Conservation (phyloP, 2,797 vertebrate species). For the Melopsittacus undulatus region DNA sequence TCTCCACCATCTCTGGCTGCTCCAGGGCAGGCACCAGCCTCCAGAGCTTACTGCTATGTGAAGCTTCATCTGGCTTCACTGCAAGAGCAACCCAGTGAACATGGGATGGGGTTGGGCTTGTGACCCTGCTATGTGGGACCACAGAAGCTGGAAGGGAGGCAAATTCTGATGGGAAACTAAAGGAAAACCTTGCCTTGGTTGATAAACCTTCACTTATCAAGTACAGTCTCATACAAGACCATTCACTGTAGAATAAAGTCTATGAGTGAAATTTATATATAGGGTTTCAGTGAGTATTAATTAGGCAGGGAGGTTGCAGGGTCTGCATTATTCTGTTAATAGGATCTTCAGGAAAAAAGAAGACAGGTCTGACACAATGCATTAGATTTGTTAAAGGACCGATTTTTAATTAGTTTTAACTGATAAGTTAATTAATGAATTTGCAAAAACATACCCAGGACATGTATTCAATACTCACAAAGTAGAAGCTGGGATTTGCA, state of each 20-base stretch:
- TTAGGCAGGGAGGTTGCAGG: slow-evolving; percentile 44
- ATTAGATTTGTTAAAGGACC: slow-evolving; percentile 31
- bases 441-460: slow-evolving; percentile 22
- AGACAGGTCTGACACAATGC: slow-evolving; percentile 43
- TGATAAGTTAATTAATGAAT: slow-evolving; percentile 62
- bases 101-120: accelerated
- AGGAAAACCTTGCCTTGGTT: neutral
- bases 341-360: slow-evolving; percentile 28
- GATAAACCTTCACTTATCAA: neutral
- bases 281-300: slow-evolving; percentile 20
- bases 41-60: accelerated
- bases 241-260: neutral
- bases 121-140: neutral
- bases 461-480: neutral
- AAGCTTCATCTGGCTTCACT: neutral
- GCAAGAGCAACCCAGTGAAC: accelerated
- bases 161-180: neutral
- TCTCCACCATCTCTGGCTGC: neutral
- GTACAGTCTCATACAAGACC: neutral
- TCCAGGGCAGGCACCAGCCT: neutral
- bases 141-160: neutral
- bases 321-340: slow-evolving; percentile 24
- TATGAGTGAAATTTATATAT: neutral
- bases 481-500: neutral
- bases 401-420: slow-evolving; percentile 51